Evolutionary conservation across 2,888 invertebrate genomes (phyloP).

Genomic region (Macrophya annulata): DNA sequence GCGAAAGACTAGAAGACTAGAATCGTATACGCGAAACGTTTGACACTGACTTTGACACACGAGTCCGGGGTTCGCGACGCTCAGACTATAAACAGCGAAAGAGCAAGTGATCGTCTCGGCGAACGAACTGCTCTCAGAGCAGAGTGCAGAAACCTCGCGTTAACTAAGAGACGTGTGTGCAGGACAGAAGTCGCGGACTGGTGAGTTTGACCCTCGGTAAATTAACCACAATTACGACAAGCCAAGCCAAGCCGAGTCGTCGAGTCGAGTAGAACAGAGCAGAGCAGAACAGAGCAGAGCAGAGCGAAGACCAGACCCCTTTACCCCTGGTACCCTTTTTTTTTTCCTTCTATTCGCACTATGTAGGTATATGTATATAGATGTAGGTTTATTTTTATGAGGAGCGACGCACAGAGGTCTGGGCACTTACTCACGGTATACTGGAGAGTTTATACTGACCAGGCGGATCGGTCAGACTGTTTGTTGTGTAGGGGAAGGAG

Average conservation of each 20-base stretch:
- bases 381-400: conserved; percentile 9
- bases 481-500: conserved; percentile 33
- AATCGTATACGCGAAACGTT: neutral
- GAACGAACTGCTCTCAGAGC: neutral
- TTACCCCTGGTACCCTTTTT: neutral
- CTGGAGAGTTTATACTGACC: conserved; percentile 1
- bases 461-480: conserved; percentile 14
- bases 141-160: conserved; percentile 49
- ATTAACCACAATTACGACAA: conserved; percentile 76
- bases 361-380: neutral
- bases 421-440: neutral
- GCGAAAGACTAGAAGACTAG: no score
- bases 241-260: neutral
- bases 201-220: conserved; percentile 62
- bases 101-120: no score
- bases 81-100: neutral
- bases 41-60: neutral
- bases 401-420: conserved; percentile 14
- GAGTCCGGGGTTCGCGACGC: neutral
- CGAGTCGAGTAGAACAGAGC: neutral
- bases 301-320: neutral
- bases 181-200: conserved; percentile 24
- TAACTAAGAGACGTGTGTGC: conserved; percentile 15
- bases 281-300: neutral
- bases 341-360: neutral